These are phyloP conservation scores for Notoglanidium macrostoma DNA, from an alignment of 2,797 vertebrate genomes.

Conservation along the genomic window DNA sequence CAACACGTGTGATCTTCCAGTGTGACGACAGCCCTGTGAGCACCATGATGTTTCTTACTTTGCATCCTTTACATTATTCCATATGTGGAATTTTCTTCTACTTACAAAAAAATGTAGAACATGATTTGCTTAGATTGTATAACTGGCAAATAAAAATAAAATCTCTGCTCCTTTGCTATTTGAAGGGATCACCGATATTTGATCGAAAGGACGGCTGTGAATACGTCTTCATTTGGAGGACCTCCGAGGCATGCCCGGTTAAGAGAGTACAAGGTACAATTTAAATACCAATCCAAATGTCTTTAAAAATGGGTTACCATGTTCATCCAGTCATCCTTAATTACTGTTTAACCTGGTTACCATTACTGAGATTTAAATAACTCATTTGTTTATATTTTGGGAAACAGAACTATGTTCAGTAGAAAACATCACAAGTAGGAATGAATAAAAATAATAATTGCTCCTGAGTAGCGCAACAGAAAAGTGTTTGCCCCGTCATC, in stretches of 20 bases:
- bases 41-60: constrained; percentile 34
- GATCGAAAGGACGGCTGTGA: constrained; percentile 85
- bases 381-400: too few relatives aligned
- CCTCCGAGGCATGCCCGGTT: constrained; percentile 88
- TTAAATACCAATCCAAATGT: neutral
- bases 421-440: too few relatives aligned
- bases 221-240: constrained; percentile 92
- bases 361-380: too few relatives aligned
- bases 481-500: too few relatives aligned
- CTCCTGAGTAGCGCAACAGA: too few relatives aligned
- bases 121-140: neutral
- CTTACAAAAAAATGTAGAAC: neutral
- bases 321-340: too few relatives aligned
- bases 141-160: neutral
- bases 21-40: constrained; percentile 86
- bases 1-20: constrained; percentile 88
- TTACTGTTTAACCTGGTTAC: too few relatives aligned
- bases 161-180: neutral
- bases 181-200: constrained; percentile 86
- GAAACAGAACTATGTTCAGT: too few relatives aligned
- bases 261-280: constrained; percentile 74
- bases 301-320: neutral
- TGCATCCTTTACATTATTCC: neutral
- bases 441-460: neutral
- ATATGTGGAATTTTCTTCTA: neutral